Base-by-base conservation (phyloP, 2,888 invertebrate genomes). In the Sturmia bella region DNA sequence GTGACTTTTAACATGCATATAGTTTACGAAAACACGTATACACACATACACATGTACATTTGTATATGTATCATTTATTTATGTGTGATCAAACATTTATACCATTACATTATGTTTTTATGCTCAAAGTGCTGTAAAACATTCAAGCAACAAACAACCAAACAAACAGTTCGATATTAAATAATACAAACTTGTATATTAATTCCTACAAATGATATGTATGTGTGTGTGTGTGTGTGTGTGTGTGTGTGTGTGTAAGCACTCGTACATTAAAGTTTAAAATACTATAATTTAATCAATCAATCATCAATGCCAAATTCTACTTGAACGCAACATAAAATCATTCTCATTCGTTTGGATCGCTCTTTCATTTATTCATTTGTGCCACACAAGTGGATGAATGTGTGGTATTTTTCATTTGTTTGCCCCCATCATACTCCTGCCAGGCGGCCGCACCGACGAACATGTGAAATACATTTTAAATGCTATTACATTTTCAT, bases 221-320 rank as follows among this genome's bases (percentile, higher is more conserved):
- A 41, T 21, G 11, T n/a, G n/a, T 32, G 7, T 32, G 32, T 7
- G 7, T 32, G 7, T 27, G 27, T 32, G 32, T 32, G 7, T 32
- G 32, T 6, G 7, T 32, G 32, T 7, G 3, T 52, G 15, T 45
- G 27, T 57, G 21, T 57, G 27, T 9, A 52, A 32, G 59, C 41
- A 68, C 24, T 41, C 37, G 19, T 52, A 15, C 24, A 50, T 17
- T 39, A 63, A 32, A 64, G 64, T 75, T 69, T 57, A 43, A 52
- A 63, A 74, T 56, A 57, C 78, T 69, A 78, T 82, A 82, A 82
- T 82, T 82, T 82, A 82, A 82, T 82, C 82, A 75, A 74, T 77
- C 81, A 77, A 66, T 52, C 59, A 73, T 73, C 59, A 68, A 39
- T 66, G 39, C 59, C 73, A 66, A 75, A 69, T 54, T 68, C 12